A percentile compares a stretch with the other conserved stretches of the same genome.
phyloP scores from a whole-genome alignment of 2,113 vertebrate genomes.

The Leptobrachium leishanense region DNA sequence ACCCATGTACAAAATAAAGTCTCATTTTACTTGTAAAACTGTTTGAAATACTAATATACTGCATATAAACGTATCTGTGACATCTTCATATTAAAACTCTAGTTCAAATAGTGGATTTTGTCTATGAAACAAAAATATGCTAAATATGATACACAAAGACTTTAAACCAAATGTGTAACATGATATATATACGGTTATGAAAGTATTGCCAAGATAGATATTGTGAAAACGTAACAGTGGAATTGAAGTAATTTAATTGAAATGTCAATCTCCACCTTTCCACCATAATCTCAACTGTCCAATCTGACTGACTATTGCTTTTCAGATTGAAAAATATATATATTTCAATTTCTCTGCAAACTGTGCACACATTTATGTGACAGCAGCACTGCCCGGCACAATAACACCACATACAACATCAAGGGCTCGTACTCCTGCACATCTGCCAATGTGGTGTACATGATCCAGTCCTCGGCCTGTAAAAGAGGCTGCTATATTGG shows the following conservation, averaged over 20 bases:
- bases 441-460: too few species aligned
- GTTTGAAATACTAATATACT: not conserved
- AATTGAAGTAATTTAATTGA: slow-evolving; percentile 30
- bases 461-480: too few species aligned
- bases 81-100: not conserved
- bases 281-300: slow-evolving; percentile 5
- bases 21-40: not conserved
- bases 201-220: slow-evolving; percentile 23
- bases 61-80: not conserved
- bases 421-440: too few species aligned
- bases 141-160: slow-evolving; percentile 39
- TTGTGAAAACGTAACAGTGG: slow-evolving; percentile 14
- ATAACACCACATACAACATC: too few species aligned
- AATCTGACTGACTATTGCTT: slow-evolving; percentile 12
- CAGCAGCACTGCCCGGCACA: too few species aligned
- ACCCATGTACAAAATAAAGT: not conserved
- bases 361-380: too few species aligned
- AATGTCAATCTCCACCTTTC: slow-evolving; percentile 5
- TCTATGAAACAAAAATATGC: not conserved
- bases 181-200: slow-evolving; percentile 23
- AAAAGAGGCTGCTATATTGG: too few species aligned
- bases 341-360: too few species aligned
- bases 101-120: not conserved
- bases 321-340: too few species aligned
- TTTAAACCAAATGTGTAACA: slow-evolving; percentile 42